Evolutionary conservation across 2,797 vertebrate genomes (phyloP), one percentile per base, ranked within the genome.

Genomic region (Bryconaethiops microstoma): DNA sequence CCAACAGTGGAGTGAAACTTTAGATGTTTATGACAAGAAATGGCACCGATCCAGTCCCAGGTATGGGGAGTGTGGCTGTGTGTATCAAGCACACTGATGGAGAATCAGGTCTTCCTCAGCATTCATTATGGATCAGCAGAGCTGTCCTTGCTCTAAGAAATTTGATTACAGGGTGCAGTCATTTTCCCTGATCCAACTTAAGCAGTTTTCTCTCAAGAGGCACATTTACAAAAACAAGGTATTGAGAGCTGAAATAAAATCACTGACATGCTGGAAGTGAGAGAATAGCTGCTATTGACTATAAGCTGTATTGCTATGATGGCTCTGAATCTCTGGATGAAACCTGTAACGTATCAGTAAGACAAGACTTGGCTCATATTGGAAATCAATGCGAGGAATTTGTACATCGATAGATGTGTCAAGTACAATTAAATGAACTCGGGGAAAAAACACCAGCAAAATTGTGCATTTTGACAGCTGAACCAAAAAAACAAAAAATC

Each of bases 341-440:
- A 52, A 50, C 29, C 42, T n/a, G 65, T 12, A 52, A 19, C 17
- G 25, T 79, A 72, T 59, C 40, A 40, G 42, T 63, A 16, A 50
- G 29, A 48, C 23, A 21, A 55, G 48, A 54, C 39, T 57, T 64
- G 9, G 23, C 71, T 74, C 21, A 10, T 55, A 76, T 55, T 48
- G 64, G 74, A 81, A 80, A 85, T 79, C 71, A n/a, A 80, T 83
- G 62, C 4, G 0, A 64, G 42, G 23, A 55, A 83, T 83, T 19
- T 76, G 67, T 73, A 64, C 74, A 79, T 74, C 45, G 77, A 78
- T 60, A 9, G 35, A 62, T 55, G n/a, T 82, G 75, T 23, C 78
- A 67, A 63, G 60, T 62, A 67, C 52, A 74, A 84, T 84, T 45
- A 79, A 79, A 63, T 19, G 19, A 52, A 59, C 23, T 60, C 21